Base-by-base conservation (phyloP, 2,113 vertebrate genomes). In the Corvus cornix region DNA sequence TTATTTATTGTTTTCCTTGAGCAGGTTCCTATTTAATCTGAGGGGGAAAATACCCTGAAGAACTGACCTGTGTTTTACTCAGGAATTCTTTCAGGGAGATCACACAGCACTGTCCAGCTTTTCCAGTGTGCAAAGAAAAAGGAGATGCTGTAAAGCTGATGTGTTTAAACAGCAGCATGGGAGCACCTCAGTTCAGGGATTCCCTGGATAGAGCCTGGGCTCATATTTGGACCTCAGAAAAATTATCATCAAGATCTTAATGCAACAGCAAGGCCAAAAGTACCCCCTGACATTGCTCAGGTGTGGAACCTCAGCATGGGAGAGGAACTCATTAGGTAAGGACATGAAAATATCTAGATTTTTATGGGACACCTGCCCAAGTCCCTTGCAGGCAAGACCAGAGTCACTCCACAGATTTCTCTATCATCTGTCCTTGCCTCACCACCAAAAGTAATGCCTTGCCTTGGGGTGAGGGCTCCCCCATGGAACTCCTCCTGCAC, bases 401-500 rank as follows among this genome's bases (percentile, higher is more conserved):
- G 69, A n/a, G 67, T 31, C 6, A 4, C 39, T 73, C 30, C 53
- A 51, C 17, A 58, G 13, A 14, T 89, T 84, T 76, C 41, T 63
- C 39, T 70, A 14, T 41, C 48, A 39, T 39, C 49, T 4, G 0
- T 18, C 23, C 31, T 81, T 68, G 16, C 37, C 70, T 75, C 48
- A 23, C 7, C 33, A 12, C 24, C 41, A 58, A 66, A 55, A 74
- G 56, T 12, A 12, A 30, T 16, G 44, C 52, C 51, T 66, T 0
- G 0, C 28, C 16, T 18, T 2, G 0, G 19, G 6, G 1, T 39
- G 24, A 52, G 0, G 2, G 12, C 12, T 78, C 5, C 11, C 11
- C 26, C 2, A 3, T 2, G 9, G n/a, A 52, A 56, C 3, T 1
- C 22, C 15, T 51, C 39, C 78, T 33, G 7, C n/a, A 63, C 9